phyloP scores from a whole-genome alignment of 2,888 invertebrate species.

The Cactoblastis cactorum region DNA sequence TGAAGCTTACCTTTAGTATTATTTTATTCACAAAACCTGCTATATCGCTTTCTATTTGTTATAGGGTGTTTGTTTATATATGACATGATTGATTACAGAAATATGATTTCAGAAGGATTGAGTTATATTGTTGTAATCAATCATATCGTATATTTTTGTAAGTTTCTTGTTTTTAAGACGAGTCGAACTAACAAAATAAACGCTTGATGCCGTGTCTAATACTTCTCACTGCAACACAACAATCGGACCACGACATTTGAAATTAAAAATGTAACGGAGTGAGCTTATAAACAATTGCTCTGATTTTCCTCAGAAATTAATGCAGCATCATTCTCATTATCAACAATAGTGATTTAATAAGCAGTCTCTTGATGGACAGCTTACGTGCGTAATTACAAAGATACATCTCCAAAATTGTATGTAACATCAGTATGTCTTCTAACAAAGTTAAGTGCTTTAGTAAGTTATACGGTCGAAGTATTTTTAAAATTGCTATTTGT shows the following conservation, averaged over 20 bases:
- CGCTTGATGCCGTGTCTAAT: constrained; percentile 30
- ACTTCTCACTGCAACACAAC: constrained; percentile 24
- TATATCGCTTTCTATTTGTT: too few species aligned
- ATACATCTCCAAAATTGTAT: constrained; percentile 18
- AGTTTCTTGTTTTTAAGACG: too few species aligned
- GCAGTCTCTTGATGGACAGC: constrained; percentile 22
- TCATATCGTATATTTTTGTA: too few species aligned
- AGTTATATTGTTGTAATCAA: too few species aligned
- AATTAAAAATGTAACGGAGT: constrained; percentile 65
- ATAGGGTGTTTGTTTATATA: too few species aligned
- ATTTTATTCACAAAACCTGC: too few species aligned
- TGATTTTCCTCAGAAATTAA: constrained; percentile 56
- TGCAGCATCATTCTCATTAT: constrained; percentile 54
- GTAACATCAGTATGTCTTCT: constrained; percentile 10
- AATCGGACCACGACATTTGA: constrained; percentile 56
- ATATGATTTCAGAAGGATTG: too few species aligned
- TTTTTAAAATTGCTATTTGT: background rate
- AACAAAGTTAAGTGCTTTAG: background rate
- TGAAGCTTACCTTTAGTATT: too few species aligned
- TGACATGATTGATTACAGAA: too few species aligned
- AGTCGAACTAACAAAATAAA: background rate
- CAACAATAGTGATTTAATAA: constrained; percentile 33
- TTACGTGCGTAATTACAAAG: constrained; percentile 14
- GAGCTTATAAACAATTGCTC: constrained; percentile 60
- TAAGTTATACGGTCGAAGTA: background rate